Evolutionary conservation across 2,113 vertebrate genomes (phyloP).

Genomic region (Alouatta palliata): DNA sequence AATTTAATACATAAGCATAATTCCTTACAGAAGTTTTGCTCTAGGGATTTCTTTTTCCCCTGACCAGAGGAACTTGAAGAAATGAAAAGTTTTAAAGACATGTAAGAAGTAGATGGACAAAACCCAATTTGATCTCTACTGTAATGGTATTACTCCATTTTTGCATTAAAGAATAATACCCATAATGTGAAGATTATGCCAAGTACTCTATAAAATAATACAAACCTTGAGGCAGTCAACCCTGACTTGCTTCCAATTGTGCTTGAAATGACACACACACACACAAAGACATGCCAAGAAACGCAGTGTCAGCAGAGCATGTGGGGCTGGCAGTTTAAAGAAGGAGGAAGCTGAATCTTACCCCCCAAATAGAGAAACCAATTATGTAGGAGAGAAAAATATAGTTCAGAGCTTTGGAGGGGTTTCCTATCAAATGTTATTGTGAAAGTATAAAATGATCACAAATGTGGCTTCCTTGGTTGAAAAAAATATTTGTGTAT

Average conservation of each 20-base stretch:
- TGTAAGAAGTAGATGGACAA: constrained; percentile 57
- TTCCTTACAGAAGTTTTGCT: constrained; percentile 27
- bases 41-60: background rate
- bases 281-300: background rate
- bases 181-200: constrained; percentile 68
- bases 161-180: constrained; percentile 68
- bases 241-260: constrained; percentile 13
- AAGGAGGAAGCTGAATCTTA: background rate
- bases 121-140: constrained; percentile 66
- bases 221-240: constrained; percentile 41
- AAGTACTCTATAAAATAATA: constrained; percentile 43
- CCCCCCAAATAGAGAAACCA: background rate
- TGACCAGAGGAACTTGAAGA: constrained; percentile 35
- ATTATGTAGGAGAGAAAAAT: background rate
- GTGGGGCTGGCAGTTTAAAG: background rate
- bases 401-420: background rate
- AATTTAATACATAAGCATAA: constrained; percentile 64
- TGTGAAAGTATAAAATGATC: background rate
- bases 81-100: constrained; percentile 73
- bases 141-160: constrained; percentile 66
- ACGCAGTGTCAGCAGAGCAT: constrained; percentile 31
- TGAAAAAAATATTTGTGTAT: background rate
- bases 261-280: background rate
- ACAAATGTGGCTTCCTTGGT: background rate
- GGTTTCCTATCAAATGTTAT: background rate